These are phyloP conservation scores for Phyllotreta cruciferae DNA, from an alignment of 2,888 invertebrate species.

Conservation along the genomic window DNA sequence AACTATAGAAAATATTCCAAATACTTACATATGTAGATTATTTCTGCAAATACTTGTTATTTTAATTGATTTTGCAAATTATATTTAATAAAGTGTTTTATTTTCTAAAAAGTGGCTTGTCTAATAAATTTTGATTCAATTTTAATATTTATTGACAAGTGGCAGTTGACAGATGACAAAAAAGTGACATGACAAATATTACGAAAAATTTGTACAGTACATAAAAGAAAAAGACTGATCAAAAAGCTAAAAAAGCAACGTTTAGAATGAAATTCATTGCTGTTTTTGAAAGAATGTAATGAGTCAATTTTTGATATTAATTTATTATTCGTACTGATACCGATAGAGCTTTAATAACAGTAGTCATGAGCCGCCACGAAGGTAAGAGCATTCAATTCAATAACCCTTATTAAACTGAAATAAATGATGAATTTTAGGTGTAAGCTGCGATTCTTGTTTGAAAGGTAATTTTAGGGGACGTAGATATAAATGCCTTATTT, in stretches of 20 bases:
- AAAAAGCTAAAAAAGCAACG: constrained; percentile 13
- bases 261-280: constrained; percentile 12
- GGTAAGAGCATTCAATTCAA: constrained; percentile 39
- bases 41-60: too few relatives aligned
- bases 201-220: constrained; percentile 19
- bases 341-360: constrained; percentile 11
- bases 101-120: not conserved
- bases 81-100: too few relatives aligned
- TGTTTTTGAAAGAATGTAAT: constrained; percentile 13
- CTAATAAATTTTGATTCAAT: not conserved
- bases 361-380: constrained; percentile 51
- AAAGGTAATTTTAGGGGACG: constrained; percentile 97
- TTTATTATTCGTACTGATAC: constrained; percentile 8
- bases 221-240: constrained; percentile 14
- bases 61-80: too few relatives aligned
- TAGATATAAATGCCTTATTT: constrained; percentile 98
- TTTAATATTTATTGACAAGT: not conserved
- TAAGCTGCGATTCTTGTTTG: constrained; percentile 99
- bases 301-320: constrained; percentile 21
- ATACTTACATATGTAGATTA: too few relatives aligned
- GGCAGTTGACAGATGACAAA: constrained; percentile 11
- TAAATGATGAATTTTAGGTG: constrained; percentile 72
- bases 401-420: constrained; percentile 1
- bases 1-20: too few relatives aligned
- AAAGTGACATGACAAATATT: constrained; percentile 25